Conservation (phyloP, 2,113 vertebrate species). For the Vombatus ursinus region DNA sequence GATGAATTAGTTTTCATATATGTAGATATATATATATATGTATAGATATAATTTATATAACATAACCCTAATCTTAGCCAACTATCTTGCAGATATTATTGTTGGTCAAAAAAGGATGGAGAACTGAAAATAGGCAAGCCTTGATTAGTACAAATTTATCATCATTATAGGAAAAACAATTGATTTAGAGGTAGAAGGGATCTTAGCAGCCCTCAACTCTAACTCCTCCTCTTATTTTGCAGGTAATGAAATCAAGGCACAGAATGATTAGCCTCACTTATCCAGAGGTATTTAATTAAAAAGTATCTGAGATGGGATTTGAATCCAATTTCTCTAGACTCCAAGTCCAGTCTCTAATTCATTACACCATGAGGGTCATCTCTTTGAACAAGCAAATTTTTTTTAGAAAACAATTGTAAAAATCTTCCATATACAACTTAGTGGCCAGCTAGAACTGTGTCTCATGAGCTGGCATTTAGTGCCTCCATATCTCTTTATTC, state of each 20-base stretch:
- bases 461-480: not conserved
- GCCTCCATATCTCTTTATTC: not conserved
- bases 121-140: not conserved
- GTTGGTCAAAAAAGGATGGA: not conserved
- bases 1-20: not conserved
- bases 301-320: not conserved
- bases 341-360: not conserved
- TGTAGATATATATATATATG: no score
- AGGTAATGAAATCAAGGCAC: no score
- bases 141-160: not conserved
- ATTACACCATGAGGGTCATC: not conserved
- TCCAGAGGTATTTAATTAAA: not conserved
- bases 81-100: not conserved
- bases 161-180: not conserved
- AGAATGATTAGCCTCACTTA: no score
- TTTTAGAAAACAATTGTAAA: constrained; percentile 18
- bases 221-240: no score
- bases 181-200: not conserved
- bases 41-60: not conserved
- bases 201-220: no score
- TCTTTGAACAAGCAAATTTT: not conserved
- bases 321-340: not conserved
- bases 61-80: not conserved
- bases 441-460: not conserved
- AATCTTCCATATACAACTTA: not conserved